Percentiles rank a stretch among this genome's conserved stretches.
These are phyloP conservation scores for Caloenas nicobarica DNA, from an alignment of 2,113 vertebrate genomes.

Conservation along the genomic window DNA sequence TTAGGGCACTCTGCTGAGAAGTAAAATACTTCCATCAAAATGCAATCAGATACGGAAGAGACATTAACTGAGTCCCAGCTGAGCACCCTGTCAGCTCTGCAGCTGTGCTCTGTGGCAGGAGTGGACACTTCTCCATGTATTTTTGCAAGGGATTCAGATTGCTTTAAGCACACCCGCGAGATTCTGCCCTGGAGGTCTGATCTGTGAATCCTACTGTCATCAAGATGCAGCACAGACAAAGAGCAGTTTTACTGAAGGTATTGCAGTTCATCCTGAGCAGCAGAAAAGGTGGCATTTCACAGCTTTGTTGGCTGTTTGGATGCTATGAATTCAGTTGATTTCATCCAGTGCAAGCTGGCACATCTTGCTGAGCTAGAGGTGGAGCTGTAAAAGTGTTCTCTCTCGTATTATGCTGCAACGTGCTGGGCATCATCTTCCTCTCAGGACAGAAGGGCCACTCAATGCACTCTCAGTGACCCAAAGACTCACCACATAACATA, in stretches of 20 bases:
- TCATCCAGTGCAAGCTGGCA: rapidly evolving
- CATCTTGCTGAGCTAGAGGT: neutral
- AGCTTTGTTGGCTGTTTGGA: neutral
- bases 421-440: neutral
- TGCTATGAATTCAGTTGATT: neutral
- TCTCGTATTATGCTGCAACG: rapidly evolving
- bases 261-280: neutral
- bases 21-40: conserved; percentile 39
- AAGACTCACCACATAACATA: neutral
- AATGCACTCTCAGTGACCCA: neutral
- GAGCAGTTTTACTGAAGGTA: neutral
- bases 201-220: neutral
- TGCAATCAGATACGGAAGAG: neutral
- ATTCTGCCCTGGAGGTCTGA: neutral
- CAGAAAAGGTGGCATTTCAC: neutral
- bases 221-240: neutral
- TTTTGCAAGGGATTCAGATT: neutral
- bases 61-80: conserved; percentile 14
- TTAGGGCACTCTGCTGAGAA: conserved; percentile 28
- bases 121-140: neutral
- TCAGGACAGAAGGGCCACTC: neutral
- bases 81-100: conserved; percentile 9
- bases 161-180: neutral
- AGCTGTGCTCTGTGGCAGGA: neutral
- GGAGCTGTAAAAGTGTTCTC: neutral